Conservation (phyloP, 2,888 invertebrate species). For the Lepeophtheirus nordmannii region DNA sequence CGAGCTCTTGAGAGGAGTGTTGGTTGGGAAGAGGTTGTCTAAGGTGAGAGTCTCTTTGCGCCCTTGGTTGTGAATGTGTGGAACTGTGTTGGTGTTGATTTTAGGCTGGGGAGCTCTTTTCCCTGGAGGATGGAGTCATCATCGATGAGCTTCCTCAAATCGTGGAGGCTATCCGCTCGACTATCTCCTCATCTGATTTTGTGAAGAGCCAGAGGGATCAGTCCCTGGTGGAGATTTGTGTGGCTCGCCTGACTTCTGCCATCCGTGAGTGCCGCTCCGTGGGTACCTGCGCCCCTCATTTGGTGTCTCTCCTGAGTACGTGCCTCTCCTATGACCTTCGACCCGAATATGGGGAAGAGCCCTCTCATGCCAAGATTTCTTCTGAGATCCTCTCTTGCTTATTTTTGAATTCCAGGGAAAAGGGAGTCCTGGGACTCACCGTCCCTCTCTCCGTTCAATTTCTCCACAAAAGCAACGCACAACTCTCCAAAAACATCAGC, state of each 20-base stretch:
- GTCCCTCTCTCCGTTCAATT: constrained; percentile 82
- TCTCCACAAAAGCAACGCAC: constrained; percentile 72
- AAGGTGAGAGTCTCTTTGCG: background rate
- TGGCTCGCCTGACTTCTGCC: constrained; percentile 74
- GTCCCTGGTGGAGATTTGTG: constrained; percentile 84
- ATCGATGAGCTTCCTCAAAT: constrained; percentile 69
- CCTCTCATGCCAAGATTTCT: constrained; percentile 89
- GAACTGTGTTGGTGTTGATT: constrained; percentile 8
- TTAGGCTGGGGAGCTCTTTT: constrained; percentile 75
- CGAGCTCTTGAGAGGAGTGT: too few species aligned
- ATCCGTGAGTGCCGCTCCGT: constrained; percentile 63
- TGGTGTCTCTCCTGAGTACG: constrained; percentile 68
- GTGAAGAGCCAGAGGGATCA: constrained; percentile 75
- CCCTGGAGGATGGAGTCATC: constrained; percentile 67
- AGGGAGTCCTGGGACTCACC: constrained; percentile 60
- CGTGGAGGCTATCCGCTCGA: constrained; percentile 43
- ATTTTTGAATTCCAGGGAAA: constrained; percentile 62
- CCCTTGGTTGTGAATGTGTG: background rate
- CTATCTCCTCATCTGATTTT: constrained; percentile 51
- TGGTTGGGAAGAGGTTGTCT: background rate
- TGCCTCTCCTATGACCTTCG: constrained; percentile 76
- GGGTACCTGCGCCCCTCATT: constrained; percentile 50
- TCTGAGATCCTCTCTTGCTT: constrained; percentile 86
- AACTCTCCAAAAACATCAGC: constrained; percentile 73
- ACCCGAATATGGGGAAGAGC: constrained; percentile 65